Evolutionary conservation across 1,140 invertebrate genomes (phyloP), one percentile per base, ranked within the genome.

Genomic region (Scaptomyza graminum): DNA sequence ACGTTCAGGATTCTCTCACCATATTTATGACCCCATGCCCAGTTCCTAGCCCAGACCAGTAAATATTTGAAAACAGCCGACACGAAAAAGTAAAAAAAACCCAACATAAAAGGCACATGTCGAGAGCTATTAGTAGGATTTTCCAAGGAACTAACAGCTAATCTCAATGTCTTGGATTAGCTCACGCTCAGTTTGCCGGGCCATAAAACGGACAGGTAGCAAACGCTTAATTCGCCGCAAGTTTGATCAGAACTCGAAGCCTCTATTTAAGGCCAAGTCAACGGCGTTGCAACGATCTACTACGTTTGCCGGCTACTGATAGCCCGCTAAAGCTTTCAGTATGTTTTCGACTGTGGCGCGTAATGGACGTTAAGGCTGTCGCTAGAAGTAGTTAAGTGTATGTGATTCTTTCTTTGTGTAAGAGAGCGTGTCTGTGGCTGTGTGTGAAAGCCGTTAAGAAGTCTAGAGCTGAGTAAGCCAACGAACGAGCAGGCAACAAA

Each of bases 401-500:
- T 56, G 78, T 74, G 77, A 22, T 34, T 34, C 31, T 34, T 34
- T 34, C 31, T 8, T 34, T 34, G 34, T 52, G 56, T 44, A 25
- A 39, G n/a, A 46, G 25, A 37, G 44, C 25, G 62, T 46, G 55
- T 47, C 59, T 31, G 51, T 54, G 59, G 50, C 41, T 78, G 66
- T 78, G 59, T 60, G 67, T 74, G 83, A 79, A 87, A 87, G 82
- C 82, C 83, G 82, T 87, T 87, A 87, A 87, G 82, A 87, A 87
- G 82, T 83, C 75, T 68, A 52, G 47, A 60, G 41, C 60, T 59
- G 49, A 50, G 74, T 56, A 59, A 77, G 63, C 57, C 67, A 74
- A 62, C 43, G 57, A 49, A 68, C 49, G 46, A 63, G 34, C 46
- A 18, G 56, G 37, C 28, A 67, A 60, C 57, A 37, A 67, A 15